phyloP scores from a whole-genome alignment of 2,888 invertebrate genomes.

The Tetrapedia diversipes region DNA sequence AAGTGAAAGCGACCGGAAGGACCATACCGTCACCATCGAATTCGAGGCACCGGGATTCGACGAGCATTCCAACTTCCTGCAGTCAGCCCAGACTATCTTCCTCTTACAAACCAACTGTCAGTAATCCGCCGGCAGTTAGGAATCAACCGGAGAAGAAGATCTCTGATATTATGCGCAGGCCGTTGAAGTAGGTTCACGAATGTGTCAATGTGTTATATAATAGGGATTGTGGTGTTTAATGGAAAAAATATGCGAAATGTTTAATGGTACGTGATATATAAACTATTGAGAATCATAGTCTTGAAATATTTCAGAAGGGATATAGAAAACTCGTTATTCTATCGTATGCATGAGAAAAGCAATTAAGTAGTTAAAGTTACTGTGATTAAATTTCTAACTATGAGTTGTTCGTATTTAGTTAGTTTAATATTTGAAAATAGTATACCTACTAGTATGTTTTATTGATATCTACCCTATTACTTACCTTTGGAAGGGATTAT shows the following conservation, averaged over 20 bases:
- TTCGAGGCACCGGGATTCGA: conserved; percentile 76
- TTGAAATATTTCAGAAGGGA: neutral
- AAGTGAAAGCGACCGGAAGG: conserved; percentile 85
- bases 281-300: conserved; percentile 9
- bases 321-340: neutral
- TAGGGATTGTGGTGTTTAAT: neutral
- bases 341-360: neutral
- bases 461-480: too few species aligned
- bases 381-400: neutral
- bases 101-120: conserved; percentile 83
- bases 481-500: too few species aligned
- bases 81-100: conserved; percentile 77
- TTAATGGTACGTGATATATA: conserved; percentile 4
- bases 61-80: conserved; percentile 77
- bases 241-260: conserved; percentile 14
- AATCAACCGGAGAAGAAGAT: conserved; percentile 76
- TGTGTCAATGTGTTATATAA: neutral
- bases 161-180: conserved; percentile 88
- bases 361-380: neutral
- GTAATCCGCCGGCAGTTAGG: conserved; percentile 72
- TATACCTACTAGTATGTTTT: neutral
- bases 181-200: conserved; percentile 86
- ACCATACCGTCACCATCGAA: conserved; percentile 77
- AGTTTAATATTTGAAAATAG: neutral
- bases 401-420: neutral